Base-by-base conservation (phyloP, 2,797 vertebrate genomes). In the Antennarius maculatus region DNA sequence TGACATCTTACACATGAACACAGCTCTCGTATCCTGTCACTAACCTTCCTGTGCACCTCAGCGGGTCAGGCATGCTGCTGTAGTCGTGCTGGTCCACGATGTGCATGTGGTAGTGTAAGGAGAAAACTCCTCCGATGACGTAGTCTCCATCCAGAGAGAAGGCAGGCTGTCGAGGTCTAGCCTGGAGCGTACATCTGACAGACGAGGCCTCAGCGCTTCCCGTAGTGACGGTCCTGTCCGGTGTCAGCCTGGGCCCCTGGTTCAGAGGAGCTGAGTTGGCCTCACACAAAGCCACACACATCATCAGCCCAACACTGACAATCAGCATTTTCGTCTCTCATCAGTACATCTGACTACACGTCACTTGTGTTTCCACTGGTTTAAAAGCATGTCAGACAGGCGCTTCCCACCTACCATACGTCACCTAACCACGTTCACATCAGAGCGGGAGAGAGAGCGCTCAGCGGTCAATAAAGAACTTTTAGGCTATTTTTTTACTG, bases 91-190 rank as follows among this genome's bases (percentile, higher is more conserved):
- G 31, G 7, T 34, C 76, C 54, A 71, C 55, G 17, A 65, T 74
- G 16, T 75, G 45, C 50, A 64, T 70, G 39, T 83, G 76, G 49
- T 58, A 13, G 31, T 91, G 88, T 4, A 92, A 80, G 27, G 87
- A 78, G 50, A 92, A 91, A 60, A 86, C 81, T 5, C 86, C 89
- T 3, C 87, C 91, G 31, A 91, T 71, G 59, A 85, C 10, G 31
- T 80, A 89, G 62, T 90, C 88, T 43, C 89, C 88, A 15, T 85
- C 76, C 76, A 71, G n/a, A 13, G 82, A 73, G 49, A 90, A 89
- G 0, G 59, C 78, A 42, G 87, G 78, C 18, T 13, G 50, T 4
- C 34, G 60, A 52, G 54, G 17, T 0, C 46, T 48, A 47, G 80
- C 85, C 54, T 71, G 79, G n/a, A 83, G 66, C 17, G 29, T 67